Evolutionary conservation across 1,140 invertebrate species (phyloP).

Genomic region (Stenopsyche tienmushanensis): DNA sequence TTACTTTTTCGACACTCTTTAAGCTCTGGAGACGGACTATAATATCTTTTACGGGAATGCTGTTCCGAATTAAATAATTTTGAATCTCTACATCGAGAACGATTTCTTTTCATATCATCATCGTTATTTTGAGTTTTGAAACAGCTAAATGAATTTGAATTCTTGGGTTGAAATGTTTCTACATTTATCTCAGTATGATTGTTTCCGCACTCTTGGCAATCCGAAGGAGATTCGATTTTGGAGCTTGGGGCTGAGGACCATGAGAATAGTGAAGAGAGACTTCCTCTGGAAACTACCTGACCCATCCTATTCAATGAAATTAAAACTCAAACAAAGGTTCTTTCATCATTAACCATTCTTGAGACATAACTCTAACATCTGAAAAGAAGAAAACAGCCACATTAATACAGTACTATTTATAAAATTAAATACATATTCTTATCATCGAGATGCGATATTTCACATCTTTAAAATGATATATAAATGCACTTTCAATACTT

Average conservation of each 20-base stretch:
- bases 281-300: conserved; percentile 30
- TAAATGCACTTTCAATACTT: too few species aligned
- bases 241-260: conserved; percentile 15
- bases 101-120: neutral
- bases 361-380: too few species aligned
- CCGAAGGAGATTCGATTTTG: neutral
- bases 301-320: conserved; percentile 37
- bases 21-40: neutral
- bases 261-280: conserved; percentile 23
- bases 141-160: conserved; percentile 25
- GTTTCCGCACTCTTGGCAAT: neutral
- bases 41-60: neutral
- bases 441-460: too few species aligned
- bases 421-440: too few species aligned
- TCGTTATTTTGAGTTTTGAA: conserved; percentile 1
- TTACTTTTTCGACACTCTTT: neutral
- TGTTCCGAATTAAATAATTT: neutral
- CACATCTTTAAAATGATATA: too few species aligned
- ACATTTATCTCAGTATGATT: neutral
- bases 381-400: too few species aligned
- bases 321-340: too few species aligned
- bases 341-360: too few species aligned
- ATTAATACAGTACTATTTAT: too few species aligned
- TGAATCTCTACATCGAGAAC: neutral
- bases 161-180: conserved; percentile 4